Conservation (phyloP, 2,797 vertebrate species). For the Sternarchorhynchus goeldii region DNA sequence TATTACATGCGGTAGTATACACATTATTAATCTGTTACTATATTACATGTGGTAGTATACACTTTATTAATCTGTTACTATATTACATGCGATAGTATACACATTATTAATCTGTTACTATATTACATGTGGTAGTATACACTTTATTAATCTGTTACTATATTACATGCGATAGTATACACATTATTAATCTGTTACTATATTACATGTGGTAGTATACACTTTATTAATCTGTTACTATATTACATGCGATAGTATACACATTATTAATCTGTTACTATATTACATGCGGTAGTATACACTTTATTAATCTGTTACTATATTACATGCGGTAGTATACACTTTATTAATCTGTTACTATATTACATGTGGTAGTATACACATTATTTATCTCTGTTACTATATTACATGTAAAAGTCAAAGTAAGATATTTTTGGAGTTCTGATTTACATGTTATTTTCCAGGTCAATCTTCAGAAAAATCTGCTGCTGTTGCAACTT, state of each 20-base stretch:
- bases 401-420: not conserved
- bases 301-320: too few species aligned
- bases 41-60: not conserved
- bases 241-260: not conserved
- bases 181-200: not conserved
- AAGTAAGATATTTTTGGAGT: not conserved
- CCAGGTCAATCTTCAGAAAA: constrained; percentile 71
- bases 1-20: not conserved
- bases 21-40: not conserved
- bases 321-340: too few species aligned
- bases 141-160: too few species aligned
- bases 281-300: too few species aligned
- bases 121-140: too few species aligned
- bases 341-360: too few species aligned
- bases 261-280: too few species aligned
- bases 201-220: not conserved
- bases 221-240: not conserved
- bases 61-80: too few species aligned
- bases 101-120: too few species aligned
- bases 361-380: too few species aligned
- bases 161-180: too few species aligned
- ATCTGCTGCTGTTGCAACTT: constrained; percentile 79
- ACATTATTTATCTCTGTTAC: not conserved
- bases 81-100: too few species aligned
- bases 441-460: not conserved